These are phyloP conservation scores for Rhagoletis zephyria DNA, from an alignment of 1,140 invertebrate genomes.

Conservation along the genomic window DNA sequence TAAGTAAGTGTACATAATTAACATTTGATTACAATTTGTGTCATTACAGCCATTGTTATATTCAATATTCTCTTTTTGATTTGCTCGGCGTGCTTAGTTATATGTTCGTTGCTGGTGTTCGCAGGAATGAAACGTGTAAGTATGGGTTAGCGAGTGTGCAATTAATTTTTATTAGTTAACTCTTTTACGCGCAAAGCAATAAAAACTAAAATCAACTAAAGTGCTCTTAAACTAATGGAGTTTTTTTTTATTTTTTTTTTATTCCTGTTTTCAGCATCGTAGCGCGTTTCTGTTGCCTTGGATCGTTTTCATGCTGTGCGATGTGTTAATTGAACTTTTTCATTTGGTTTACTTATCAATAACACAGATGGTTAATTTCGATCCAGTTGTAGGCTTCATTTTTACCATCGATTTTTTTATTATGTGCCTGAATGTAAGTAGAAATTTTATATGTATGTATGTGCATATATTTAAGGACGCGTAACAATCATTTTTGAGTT, in stretches of 20 bases:
- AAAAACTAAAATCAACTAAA: not conserved
- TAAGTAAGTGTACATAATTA: not conserved
- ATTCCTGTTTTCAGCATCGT: constrained; percentile 59
- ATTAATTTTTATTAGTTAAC: not conserved
- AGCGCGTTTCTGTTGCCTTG: constrained; percentile 66
- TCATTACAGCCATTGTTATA: constrained; percentile 68
- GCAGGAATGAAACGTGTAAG: constrained; percentile 56
- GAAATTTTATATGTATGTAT: not conserved
- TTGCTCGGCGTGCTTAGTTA: constrained; percentile 66
- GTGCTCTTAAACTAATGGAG: not conserved
- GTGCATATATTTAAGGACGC: too few relatives aligned
- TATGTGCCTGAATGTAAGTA: constrained; percentile 68
- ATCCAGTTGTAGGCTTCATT: constrained; percentile 69
- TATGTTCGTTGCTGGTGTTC: constrained; percentile 65
- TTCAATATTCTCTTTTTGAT: constrained; percentile 70
- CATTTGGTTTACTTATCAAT: constrained; percentile 65
- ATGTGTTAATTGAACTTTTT: constrained; percentile 65
- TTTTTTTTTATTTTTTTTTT: not conserved
- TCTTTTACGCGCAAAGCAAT: not conserved
- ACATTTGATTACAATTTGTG: constrained; percentile 59
- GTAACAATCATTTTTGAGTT: too few relatives aligned
- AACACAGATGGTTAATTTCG: constrained; percentile 64
- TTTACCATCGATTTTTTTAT: constrained; percentile 70
- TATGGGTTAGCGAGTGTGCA: not conserved
- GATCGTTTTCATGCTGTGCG: constrained; percentile 67